Evolutionary conservation across 2,113 vertebrate species (phyloP), one percentile per base, ranked within the genome.

Genomic region (Heteronetta atricapilla): DNA sequence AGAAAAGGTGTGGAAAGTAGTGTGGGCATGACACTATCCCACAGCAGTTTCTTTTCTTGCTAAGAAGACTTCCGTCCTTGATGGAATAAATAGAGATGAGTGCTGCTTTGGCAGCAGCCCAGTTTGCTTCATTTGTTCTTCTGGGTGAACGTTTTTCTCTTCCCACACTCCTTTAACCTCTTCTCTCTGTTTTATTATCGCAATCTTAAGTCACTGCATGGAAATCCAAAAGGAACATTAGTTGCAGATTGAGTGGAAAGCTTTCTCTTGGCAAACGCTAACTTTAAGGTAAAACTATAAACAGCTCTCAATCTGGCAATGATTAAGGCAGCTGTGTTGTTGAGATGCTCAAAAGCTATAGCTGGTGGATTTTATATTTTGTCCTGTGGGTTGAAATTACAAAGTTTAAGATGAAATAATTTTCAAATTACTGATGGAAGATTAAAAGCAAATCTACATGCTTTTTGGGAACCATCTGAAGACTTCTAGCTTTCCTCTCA

Each of bases 151-250:
- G 6, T 90, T 93, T 89, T 79, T 80, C 44, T 94, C 95, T 97
- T 97, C 96, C 95, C 96, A 96, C 95, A 96, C 95, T 96, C 94
- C 44, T 90, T 93, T 97, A 97, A 96, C 96, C 95, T 95, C 77
- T 85, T 62, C 67, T 82, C 31, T 89, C 86, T 82, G 56, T 79
- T 90, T 87, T 85, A 90, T 94, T 87, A 74, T 92, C 34, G 25
- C 77, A 46, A 13, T 95, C 63, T 87, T 46, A 31, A 94, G 66
- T 95, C 2, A 0, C 44, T 82, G 66, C 25, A 17, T 94, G 86
- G 83, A 94, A 96, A 90, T 76, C 68, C 90, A 84, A 88, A 69
- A 84, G 73, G 60, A 90, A 62, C 48, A 26, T 62, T 92, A 84
- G 82, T 80, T 96, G 63, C 55, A 91, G 63, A 89, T 85, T 87